Base-by-base conservation (phyloP, 2,888 invertebrate species). In the Drosophila recens region DNA sequence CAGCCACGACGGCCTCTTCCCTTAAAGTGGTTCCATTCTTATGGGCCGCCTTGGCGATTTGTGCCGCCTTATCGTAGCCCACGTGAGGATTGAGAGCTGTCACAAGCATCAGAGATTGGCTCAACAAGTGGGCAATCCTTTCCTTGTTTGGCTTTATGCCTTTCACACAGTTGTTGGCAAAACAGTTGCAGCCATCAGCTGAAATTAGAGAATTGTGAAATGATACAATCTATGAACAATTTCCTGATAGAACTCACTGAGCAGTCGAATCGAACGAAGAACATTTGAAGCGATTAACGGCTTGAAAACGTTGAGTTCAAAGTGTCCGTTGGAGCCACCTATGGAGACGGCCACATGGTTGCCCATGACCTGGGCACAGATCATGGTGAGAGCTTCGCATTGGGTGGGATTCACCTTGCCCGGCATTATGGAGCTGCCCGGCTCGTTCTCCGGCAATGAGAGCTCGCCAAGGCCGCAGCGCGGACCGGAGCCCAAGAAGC, bases 381-480 rank as follows among this genome's bases (percentile, higher is more conserved):
- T 96, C 99, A 99, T 99, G 0, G 99, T 99, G 46, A 99, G 93
- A 0, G 99, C 96, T 92, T 99, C 99, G 93, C 98, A 98, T 92
- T 99, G 99, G 0, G 99, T 99, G 0, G 99, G 99, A 93, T 99
- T 99, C 56, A 99, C 98, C 93, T 99, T 99, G 94, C 97, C 99
- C 23, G 99, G 99, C 99, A 99, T 99, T 80, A 99, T 99, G 5
- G 98, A 98, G 88, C 98, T 98, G 4, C 99, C 99, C 0, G 99
- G 99, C 91, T 99, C 99, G 92, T 99, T 99, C 93, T 99, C 99
- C 0, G 99, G 99, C 77, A 99, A 94, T 51, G 94, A 94, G 0
- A 99, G 93, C 93, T 99, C 99, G 1, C 97, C 99, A 1, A 99
- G 94, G 0, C 99, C 99, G 91, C 98, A 98, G 38, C 99, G 95